Conservation (phyloP, 2,797 vertebrate genomes). For the Sciaenops ocellatus region DNA sequence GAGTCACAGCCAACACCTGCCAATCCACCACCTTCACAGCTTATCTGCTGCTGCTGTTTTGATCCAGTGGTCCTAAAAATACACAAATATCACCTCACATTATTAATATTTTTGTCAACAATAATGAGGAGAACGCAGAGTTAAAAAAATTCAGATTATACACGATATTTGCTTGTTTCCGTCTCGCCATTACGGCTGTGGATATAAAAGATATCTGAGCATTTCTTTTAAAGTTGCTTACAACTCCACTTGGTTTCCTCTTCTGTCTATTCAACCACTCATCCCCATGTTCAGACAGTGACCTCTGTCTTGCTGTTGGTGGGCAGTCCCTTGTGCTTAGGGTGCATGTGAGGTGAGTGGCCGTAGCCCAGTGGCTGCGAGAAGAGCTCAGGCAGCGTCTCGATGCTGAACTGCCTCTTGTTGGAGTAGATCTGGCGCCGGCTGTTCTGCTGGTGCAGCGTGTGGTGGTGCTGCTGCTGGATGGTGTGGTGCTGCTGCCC, state of each 20-base stretch:
- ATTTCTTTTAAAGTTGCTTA: constrained; percentile 34
- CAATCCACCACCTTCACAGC: constrained; percentile 50
- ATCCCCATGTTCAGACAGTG: constrained; percentile 86
- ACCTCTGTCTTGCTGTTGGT: constrained; percentile 99
- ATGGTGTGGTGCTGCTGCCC: constrained; percentile 71
- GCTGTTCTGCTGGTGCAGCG: constrained; percentile 82
- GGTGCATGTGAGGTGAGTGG: constrained; percentile 83
- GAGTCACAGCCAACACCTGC: constrained; percentile 60
- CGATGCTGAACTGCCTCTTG: constrained; percentile 90
- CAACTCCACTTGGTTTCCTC: constrained; percentile 27
- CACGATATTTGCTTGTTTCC: constrained; percentile 66
- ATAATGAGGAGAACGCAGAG: constrained; percentile 64
- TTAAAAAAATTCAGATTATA: constrained; percentile 60
- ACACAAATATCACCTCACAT: constrained; percentile 58
- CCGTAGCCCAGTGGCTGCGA: constrained; percentile 84
- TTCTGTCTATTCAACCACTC: constrained; percentile 20
- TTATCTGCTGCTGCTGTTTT: constrained; percentile 45
- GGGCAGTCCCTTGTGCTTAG: constrained; percentile 91
- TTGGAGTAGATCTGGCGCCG: constrained; percentile 84
- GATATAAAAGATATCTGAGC: constrained; percentile 73
- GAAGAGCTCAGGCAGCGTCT: constrained; percentile 91
- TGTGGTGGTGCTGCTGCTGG: constrained; percentile 73
- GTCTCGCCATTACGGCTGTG: constrained; percentile 45
- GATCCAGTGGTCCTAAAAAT: constrained; percentile 50
- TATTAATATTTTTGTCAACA: constrained; percentile 48